A percentile compares a stretch with the other conserved stretches of the same genome.
Conservation (phyloP, 2,888 invertebrate genomes). For the Heliconius sara region DNA sequence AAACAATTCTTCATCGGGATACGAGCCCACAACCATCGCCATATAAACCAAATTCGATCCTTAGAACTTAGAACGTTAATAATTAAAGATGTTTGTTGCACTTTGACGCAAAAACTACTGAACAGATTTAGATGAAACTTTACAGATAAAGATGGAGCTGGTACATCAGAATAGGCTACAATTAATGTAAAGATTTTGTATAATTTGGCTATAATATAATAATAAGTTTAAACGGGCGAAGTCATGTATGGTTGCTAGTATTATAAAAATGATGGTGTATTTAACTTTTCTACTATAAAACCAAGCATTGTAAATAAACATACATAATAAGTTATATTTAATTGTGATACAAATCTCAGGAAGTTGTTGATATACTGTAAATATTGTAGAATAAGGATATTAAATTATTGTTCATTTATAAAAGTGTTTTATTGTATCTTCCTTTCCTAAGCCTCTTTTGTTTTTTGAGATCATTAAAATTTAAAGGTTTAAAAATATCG, state of each 20-base stretch:
- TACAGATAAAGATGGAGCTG: too few relatives aligned
- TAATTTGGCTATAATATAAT: too few relatives aligned
- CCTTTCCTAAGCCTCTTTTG: neutral
- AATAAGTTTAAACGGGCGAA: too few relatives aligned
- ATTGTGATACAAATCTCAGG: conserved; percentile 58
- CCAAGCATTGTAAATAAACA: conserved; percentile 47
- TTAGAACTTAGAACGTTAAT: too few relatives aligned
- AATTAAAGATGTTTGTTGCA: too few relatives aligned
- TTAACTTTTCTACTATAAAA: neutral
- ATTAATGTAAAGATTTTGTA: too few relatives aligned
- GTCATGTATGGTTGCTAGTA: neutral
- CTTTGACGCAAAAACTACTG: too few relatives aligned
- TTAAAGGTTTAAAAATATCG: neutral
- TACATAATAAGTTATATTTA: conserved; percentile 41
- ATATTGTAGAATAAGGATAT: conserved; percentile 65
- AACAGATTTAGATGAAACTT: too few relatives aligned
- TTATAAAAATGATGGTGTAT: neutral
- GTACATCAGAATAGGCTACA: too few relatives aligned
- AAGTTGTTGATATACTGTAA: conserved; percentile 67
- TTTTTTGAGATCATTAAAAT: neutral
- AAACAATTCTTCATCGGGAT: too few relatives aligned
- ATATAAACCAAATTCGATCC: too few relatives aligned
- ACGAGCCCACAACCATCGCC: too few relatives aligned
- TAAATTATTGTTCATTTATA: conserved; percentile 74
- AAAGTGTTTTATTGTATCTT: conserved; percentile 58